Percentiles rank a stretch among this genome's conserved stretches.
Conservation (phyloP, 2,888 invertebrate species). For the Elgonia sp. region DNA sequence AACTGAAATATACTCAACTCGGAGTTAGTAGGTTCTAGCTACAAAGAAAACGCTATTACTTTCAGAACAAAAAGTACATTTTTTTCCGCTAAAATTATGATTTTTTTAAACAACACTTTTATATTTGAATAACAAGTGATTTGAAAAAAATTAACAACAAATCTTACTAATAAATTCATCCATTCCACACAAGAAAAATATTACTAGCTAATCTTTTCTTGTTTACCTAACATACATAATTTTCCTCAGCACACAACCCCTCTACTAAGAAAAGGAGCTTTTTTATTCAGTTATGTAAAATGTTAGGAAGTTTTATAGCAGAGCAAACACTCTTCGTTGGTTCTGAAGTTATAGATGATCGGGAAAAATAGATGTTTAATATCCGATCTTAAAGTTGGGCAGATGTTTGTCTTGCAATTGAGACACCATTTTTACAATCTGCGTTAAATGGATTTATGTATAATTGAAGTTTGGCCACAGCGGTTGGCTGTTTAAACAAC, state of each 20-base stretch:
- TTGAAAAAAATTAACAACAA: no score
- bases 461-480: slow-evolving; percentile 39
- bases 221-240: slow-evolving; percentile 40
- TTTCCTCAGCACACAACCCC: slow-evolving; percentile 35
- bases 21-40: no score
- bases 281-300: slow-evolving; percentile 59
- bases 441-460: slow-evolving; percentile 36
- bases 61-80: no score
- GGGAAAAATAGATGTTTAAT: slow-evolving; percentile 70
- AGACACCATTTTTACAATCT: slow-evolving; percentile 25
- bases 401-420: slow-evolving; percentile 56
- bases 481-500: slow-evolving; percentile 5
- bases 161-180: neutral
- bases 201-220: slow-evolving; percentile 8
- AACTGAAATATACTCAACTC: no score
- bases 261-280: slow-evolving; percentile 31
- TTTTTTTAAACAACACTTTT: no score
- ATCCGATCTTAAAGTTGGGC: slow-evolving; percentile 60
- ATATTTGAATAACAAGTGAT: no score
- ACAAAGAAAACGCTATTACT: no score
- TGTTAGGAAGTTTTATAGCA: slow-evolving; percentile 62
- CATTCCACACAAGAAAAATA: neutral
- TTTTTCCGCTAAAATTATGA: no score
- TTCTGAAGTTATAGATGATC: slow-evolving; percentile 61
- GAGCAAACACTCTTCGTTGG: slow-evolving; percentile 61